Evolutionary conservation across 1,140 invertebrate genomes (phyloP), one percentile per base, ranked within the genome.

Genomic region (Diabrotica undecimpunctata): DNA sequence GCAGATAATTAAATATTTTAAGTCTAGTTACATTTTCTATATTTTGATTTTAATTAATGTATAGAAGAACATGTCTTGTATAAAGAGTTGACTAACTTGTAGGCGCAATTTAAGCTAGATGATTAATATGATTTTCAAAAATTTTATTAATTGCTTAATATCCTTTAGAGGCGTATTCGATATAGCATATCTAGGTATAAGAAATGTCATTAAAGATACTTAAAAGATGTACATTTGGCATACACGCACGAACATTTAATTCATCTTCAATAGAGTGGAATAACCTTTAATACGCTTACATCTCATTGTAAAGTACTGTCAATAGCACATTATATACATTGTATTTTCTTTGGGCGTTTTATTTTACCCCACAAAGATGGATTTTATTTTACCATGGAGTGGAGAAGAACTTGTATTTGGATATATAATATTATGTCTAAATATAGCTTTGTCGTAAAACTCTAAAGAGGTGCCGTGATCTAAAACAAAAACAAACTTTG

Each of bases 291-390:
- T 70, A 70, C 65, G 68, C 65, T 70, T 70, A 68, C 54, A 66
- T 55, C 8, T 57, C 41, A 46, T 62, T 70, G 69, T 70, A 68
- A 66, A 66, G 69, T 70, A 68, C 56, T 51, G 61, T 67, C 52
- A 66, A 66, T 68, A 66, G 69, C 69, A 70, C 69, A 68, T 68
- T 68, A 68, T 70, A 70, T 70, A 70, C 66, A 70, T 64, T 68
- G 69, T 70, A 70, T 70, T 70, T 70, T 70, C 66, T 62, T 61
- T 11, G 14, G 5, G 52, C 14, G 41, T 59, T 68, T 65, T 67
- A 13, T 56, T 63, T 25, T 25, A 9, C 6, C 2, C 41, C 41
- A 25, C 25, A 25, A 25, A 25, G 25, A 25, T 2, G 25, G 4
- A 25, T 25, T 4, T 25, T 25, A n/a, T n/a, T n/a, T n/a, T n/a